phyloP scores from a whole-genome alignment of 2,113 vertebrate species.

The Mionectes macconnelli region DNA sequence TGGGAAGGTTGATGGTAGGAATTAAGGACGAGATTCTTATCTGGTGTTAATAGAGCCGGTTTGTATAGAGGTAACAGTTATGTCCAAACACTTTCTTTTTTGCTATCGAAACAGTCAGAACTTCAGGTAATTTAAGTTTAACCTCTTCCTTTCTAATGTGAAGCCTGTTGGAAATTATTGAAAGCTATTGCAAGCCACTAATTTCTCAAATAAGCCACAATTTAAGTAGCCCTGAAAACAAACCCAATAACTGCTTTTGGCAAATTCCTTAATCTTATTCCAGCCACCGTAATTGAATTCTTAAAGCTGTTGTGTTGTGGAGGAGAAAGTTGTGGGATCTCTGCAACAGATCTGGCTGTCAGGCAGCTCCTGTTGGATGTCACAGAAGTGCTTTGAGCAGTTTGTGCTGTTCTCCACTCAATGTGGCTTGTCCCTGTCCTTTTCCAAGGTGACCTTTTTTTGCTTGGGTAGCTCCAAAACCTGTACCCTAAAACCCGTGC shows the following conservation, averaged over 20 bases:
- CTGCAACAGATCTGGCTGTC: background rate
- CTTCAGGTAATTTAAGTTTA: background rate
- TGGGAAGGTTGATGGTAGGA: background rate
- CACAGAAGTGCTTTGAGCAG: background rate
- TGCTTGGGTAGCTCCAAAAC: background rate
- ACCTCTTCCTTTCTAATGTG: background rate
- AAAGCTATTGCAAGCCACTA: background rate
- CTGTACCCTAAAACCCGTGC: background rate
- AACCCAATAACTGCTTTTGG: background rate
- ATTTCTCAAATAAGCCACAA: background rate
- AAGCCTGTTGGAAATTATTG: background rate
- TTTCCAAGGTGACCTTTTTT: constrained; percentile 35
- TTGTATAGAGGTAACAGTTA: background rate
- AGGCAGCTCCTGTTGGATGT: fast-evolving
- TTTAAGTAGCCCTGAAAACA: background rate
- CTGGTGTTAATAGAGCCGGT: background rate
- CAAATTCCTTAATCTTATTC: background rate
- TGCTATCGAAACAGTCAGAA: background rate
- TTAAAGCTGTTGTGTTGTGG: background rate
- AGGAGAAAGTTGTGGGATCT: background rate
- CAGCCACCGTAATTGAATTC: background rate
- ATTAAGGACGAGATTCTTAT: background rate
- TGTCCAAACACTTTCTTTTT: background rate
- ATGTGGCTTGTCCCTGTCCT: background rate
- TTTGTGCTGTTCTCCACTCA: background rate